Evolutionary conservation across 2,113 vertebrate species (phyloP).

Genomic region (Dromas ardeola): DNA sequence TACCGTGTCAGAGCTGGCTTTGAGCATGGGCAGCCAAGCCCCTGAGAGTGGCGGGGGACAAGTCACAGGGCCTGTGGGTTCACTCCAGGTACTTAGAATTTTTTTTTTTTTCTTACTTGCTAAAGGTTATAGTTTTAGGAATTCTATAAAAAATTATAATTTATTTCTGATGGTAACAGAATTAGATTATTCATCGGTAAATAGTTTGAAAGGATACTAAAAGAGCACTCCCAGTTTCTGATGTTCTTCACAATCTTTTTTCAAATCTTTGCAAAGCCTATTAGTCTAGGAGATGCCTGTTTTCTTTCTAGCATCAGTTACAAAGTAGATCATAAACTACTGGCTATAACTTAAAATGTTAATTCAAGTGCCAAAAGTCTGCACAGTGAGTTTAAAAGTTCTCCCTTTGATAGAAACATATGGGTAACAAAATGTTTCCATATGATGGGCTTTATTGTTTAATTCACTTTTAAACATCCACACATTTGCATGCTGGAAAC

Average conservation of each 20-base stretch:
- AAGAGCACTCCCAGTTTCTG: background rate
- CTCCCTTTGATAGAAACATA: background rate
- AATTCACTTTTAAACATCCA: background rate
- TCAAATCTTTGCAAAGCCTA: background rate
- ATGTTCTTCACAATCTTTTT: background rate
- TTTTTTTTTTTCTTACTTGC: background rate
- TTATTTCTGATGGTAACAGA: background rate
- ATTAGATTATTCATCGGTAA: background rate
- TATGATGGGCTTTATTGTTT: background rate
- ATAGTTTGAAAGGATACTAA: background rate
- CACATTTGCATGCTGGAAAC: background rate
- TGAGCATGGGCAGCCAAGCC: background rate
- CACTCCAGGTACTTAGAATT: accelerated
- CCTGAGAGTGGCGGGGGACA: background rate
- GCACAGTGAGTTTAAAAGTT: background rate
- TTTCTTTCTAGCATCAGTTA: background rate
- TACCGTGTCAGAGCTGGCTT: background rate
- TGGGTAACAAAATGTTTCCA: background rate
- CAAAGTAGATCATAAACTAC: background rate
- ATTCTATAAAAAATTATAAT: background rate
- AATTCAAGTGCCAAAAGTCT: background rate
- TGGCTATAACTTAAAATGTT: background rate
- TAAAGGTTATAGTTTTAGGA: background rate
- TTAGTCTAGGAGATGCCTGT: background rate
- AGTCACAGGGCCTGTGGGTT: background rate